A percentile compares a stretch with the other conserved stretches of the same genome.
Evolutionary conservation across 2,113 vertebrate genomes (phyloP).

Genomic region (Hassar affinis): DNA sequence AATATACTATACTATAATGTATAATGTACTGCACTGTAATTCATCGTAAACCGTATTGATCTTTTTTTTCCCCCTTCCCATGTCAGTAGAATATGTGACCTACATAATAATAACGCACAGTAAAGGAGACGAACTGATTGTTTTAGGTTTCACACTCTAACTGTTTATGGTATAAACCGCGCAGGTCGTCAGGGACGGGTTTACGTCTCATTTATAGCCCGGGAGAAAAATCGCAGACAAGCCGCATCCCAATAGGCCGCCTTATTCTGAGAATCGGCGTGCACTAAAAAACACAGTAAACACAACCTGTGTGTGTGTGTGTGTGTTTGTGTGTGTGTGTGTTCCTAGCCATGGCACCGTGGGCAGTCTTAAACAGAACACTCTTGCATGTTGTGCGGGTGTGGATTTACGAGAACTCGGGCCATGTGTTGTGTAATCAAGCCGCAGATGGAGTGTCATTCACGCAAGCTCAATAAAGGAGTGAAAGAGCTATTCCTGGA

Average conservation of each 20-base stretch:
- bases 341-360: not conserved
- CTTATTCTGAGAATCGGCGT: not conserved
- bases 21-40: no score
- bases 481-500: slow-evolving; percentile 27
- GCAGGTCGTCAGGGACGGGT: not conserved
- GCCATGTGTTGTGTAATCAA: slow-evolving; percentile 37
- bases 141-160: not conserved
- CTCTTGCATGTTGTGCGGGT: not conserved
- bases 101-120: not conserved
- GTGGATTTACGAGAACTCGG: slow-evolving; percentile 5
- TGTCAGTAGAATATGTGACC: not conserved
- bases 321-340: not conserved
- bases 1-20: no score
- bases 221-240: not conserved
- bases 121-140: not conserved
- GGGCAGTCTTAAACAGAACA: slow-evolving; percentile 46
- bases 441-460: slow-evolving; percentile 24
- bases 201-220: no score
- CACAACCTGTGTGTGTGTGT: not conserved
- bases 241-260: not conserved
- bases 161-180: not conserved
- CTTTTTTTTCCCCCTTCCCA: no score
- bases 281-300: not conserved
- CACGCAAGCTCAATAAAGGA: not conserved
- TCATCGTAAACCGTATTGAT: no score